Percentiles rank a stretch among this genome's conserved stretches.
phyloP scores from a whole-genome alignment of 1,140 invertebrate genomes.

The Vollenhovia emeryi region DNA sequence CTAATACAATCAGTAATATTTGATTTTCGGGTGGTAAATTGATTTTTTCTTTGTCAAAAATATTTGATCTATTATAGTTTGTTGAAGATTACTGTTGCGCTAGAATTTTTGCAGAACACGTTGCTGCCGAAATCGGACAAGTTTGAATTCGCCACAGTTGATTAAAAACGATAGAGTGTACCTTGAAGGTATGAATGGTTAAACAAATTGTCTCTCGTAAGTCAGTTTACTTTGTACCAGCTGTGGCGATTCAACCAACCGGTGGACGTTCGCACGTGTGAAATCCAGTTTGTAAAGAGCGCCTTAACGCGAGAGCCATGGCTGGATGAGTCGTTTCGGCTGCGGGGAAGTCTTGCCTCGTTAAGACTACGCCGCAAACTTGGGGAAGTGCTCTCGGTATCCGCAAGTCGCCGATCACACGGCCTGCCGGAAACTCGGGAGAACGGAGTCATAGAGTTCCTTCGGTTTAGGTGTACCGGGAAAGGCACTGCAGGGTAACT shows the following conservation, averaged over 20 bases:
- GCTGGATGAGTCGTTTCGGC: conserved; percentile 28
- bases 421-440: conserved; percentile 43
- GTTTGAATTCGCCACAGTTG: background rate
- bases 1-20: background rate
- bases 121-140: background rate
- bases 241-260: conserved; percentile 19
- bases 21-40: background rate
- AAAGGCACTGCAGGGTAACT: conserved; percentile 69
- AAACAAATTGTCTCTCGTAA: conserved; percentile 32
- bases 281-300: conserved; percentile 58
- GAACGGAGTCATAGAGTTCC: conserved; percentile 66
- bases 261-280: conserved; percentile 40
- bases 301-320: conserved; percentile 56
- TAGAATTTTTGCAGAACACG: background rate
- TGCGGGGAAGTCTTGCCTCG: conserved; percentile 65
- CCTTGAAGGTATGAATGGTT: background rate
- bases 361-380: conserved; percentile 71
- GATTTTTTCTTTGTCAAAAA: background rate
- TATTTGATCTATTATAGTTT: background rate
- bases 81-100: too few species aligned
- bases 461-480: conserved; percentile 28
- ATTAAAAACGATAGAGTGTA: background rate
- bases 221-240: conserved; percentile 40
- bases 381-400: conserved; percentile 65
- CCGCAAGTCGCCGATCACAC: conserved; percentile 71